phyloP scores from a whole-genome alignment of 2,888 invertebrate species.

The Eristalis intricaria region DNA sequence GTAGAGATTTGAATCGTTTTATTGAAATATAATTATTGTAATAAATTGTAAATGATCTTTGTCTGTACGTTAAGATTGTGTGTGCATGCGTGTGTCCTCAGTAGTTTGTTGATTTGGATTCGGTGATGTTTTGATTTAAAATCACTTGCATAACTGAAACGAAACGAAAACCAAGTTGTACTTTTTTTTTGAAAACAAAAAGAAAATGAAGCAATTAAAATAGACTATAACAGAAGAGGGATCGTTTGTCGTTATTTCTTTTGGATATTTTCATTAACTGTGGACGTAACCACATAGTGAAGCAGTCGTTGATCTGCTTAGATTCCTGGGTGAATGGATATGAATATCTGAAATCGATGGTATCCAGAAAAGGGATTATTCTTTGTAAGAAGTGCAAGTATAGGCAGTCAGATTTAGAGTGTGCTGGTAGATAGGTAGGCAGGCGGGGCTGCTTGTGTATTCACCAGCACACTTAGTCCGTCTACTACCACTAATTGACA shows the following conservation, averaged over 20 bases:
- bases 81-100: constrained; percentile 42
- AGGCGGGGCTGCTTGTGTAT: no score
- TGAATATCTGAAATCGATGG: no score
- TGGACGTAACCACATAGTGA: no score
- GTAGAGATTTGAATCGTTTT: constrained; percentile 55
- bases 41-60: constrained; percentile 45
- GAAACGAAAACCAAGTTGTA: background rate
- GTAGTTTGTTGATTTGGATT: constrained; percentile 25
- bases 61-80: constrained; percentile 39
- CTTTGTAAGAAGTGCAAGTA: no score
- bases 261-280: background rate
- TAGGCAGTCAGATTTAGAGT: no score
- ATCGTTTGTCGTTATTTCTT: background rate
- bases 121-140: background rate
- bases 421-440: no score
- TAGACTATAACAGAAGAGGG: background rate
- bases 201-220: background rate
- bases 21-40: constrained; percentile 49
- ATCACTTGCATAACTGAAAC: background rate
- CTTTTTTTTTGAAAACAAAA: background rate
- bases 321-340: no score
- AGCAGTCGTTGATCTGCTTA: no score
- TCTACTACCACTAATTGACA: no score
- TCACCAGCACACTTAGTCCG: no score
- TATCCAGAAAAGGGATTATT: no score